A percentile compares a stretch with the other conserved stretches of the same genome.
Evolutionary conservation across 2,113 vertebrate species (phyloP).

Genomic region (Sylvietta virens): DNA sequence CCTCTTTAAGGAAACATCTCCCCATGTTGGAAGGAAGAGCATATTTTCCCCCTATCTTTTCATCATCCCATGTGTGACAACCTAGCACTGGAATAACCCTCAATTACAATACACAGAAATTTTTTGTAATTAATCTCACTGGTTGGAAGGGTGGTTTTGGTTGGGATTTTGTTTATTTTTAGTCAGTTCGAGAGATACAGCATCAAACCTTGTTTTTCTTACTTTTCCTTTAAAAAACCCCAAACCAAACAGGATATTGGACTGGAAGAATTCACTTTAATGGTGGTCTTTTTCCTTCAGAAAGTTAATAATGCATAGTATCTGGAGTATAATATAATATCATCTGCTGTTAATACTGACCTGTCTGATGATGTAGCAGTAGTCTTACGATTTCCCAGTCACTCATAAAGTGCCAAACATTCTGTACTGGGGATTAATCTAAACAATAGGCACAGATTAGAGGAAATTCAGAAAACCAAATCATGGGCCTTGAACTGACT

Average conservation of each 20-base stretch:
- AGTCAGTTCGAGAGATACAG: neutral
- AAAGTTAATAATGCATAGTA: neutral
- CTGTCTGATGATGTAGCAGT: neutral
- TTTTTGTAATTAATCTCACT: neutral
- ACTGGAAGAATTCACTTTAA: neutral
- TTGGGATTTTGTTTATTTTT: neutral
- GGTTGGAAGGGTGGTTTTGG: neutral
- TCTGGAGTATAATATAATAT: neutral
- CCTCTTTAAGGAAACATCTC: neutral
- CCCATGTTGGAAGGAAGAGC: neutral
- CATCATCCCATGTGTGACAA: neutral
- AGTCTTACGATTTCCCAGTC: neutral
- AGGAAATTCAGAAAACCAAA: neutral
- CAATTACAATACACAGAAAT: neutral
- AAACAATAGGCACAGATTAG: neutral
- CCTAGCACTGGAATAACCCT: neutral
- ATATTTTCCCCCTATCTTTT: accelerated
- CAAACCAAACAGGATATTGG: neutral
- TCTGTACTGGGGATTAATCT: neutral
- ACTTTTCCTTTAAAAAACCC: neutral
- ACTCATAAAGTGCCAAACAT: accelerated
- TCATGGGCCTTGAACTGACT: neutral
- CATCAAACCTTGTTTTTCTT: neutral
- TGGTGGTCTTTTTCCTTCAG: neutral
- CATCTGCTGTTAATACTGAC: neutral